Percentiles rank a stretch among this genome's conserved stretches.
phyloP scores from a whole-genome alignment of 2,888 invertebrate genomes.

The Gnatocerus cornutus region DNA sequence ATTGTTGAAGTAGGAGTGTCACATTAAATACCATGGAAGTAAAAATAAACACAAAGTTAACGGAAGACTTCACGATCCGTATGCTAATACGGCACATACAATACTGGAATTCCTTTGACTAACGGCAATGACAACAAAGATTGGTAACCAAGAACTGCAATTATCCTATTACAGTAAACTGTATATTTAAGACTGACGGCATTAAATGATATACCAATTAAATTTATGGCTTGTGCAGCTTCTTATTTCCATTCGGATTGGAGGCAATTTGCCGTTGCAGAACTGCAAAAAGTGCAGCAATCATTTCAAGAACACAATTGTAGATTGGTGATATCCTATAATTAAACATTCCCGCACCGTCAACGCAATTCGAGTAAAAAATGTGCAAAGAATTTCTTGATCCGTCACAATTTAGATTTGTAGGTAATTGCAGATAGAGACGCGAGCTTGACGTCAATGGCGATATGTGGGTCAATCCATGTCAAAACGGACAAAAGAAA shows the following conservation, averaged over 20 bases:
- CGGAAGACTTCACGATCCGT: not conserved
- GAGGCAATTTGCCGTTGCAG: slow-evolving; percentile 34
- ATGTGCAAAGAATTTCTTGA: slow-evolving; percentile 17
- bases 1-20: not conserved
- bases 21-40: too few species aligned
- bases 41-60: too few species aligned
- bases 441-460: slow-evolving; percentile 30
- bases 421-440: slow-evolving; percentile 31
- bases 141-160: slow-evolving; percentile 48
- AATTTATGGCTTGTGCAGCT: slow-evolving; percentile 57
- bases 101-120: slow-evolving; percentile 32
- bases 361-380: slow-evolving; percentile 6
- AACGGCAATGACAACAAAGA: slow-evolving; percentile 44
- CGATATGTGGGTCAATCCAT: slow-evolving; percentile 29
- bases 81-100: slow-evolving; percentile 31
- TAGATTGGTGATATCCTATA: slow-evolving; percentile 34
- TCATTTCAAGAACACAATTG: slow-evolving; percentile 35
- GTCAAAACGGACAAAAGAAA: slow-evolving; percentile 22
- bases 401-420: slow-evolving; percentile 27
- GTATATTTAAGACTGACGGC: slow-evolving; percentile 52
- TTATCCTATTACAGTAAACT: slow-evolving; percentile 54
- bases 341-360: slow-evolving; percentile 30
- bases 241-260: slow-evolving; percentile 57
- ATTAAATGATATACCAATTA: slow-evolving; percentile 58
- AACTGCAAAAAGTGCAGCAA: slow-evolving; percentile 32